Percentiles rank a stretch among this genome's conserved stretches.
Conservation (phyloP, 2,113 vertebrate species). For the Phoenicopterus ruber region DNA sequence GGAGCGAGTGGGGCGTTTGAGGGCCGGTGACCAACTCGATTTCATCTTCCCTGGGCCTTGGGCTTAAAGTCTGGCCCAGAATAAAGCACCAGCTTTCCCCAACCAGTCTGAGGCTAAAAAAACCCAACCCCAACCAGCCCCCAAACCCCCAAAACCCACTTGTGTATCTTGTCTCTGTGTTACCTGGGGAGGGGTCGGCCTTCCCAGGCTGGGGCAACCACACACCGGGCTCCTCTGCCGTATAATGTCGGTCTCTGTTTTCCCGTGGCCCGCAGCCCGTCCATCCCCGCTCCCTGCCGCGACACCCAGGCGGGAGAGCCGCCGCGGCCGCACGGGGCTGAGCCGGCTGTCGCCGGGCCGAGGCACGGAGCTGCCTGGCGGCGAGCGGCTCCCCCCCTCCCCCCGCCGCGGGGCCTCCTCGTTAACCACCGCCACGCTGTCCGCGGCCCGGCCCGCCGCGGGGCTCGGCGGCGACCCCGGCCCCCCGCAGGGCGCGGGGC, state of each 20-base stretch:
- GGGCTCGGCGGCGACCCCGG: background rate
- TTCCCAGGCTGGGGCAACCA: background rate
- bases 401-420: background rate
- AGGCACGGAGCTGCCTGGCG: background rate
- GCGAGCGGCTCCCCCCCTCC: no score
- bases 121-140: fast-evolving
- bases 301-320: background rate
- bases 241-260: background rate
- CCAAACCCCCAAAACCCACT: background rate
- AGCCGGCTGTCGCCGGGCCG: background rate
- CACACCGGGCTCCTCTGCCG: background rate
- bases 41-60: background rate
- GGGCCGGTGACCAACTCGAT: fast-evolving
- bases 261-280: background rate
- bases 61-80: background rate
- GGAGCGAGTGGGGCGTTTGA: fast-evolving
- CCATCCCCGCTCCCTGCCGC: background rate
- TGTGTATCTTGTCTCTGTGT: background rate
- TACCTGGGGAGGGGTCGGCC: fast-evolving
- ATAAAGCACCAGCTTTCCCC: background rate
- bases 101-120: background rate
- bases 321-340: background rate
- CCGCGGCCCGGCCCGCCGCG: background rate
- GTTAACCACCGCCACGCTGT: background rate
- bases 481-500: background rate